Base-by-base conservation (phyloP, 2,797 vertebrate species). In the Peromyscus aztecus region DNA sequence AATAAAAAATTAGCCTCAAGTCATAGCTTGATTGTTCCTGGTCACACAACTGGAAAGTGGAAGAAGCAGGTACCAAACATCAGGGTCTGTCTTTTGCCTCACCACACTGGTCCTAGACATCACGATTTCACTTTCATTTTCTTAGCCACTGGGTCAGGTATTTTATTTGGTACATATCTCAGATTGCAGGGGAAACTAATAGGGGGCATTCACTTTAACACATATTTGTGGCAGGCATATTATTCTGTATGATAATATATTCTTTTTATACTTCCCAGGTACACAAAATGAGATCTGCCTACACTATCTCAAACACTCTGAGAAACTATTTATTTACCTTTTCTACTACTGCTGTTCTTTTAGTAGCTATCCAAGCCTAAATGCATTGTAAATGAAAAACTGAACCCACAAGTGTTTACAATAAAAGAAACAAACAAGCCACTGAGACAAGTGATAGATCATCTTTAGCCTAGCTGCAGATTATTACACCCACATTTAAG, bases 191-290 rank as follows among this genome's bases (percentile, higher is more conserved):
- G 73, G 49, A 84, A 88, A 49, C 34, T 34, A 95, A 93, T 31
- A 81, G 21, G 75, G 23, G 11, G 0, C 52, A 91, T 93, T 97
- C 69, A 84, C 65, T 59, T 91, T 69, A 80, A 71, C 63, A 71
- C 1, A n/a, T 76, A 93, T 57, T 73, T 88, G 77, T 80, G 23
- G 0, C 27, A 80, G 40, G 81, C 0, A 6, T 77, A 52, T 65
- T 82, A 55, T 63, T 40, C 8, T 94, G 65, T 52, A n/a, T 84
- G 82, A 92, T 46, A 89, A 34, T 37, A 17, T 6, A 89, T 43
- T 57, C 65, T 76, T 96, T 92, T 76, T 67, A 90, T 57, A 91
- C 81, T 91, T 96, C 23, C 80, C 82, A 92, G 82, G 37, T 86
- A 59, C 43, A 61, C 34, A 92, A 88, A 95, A 90, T 92, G 55